A percentile compares a stretch with the other conserved stretches of the same genome.
Evolutionary conservation across 2,888 invertebrate species (phyloP).

Genomic region (Tromatobia lineatoria): DNA sequence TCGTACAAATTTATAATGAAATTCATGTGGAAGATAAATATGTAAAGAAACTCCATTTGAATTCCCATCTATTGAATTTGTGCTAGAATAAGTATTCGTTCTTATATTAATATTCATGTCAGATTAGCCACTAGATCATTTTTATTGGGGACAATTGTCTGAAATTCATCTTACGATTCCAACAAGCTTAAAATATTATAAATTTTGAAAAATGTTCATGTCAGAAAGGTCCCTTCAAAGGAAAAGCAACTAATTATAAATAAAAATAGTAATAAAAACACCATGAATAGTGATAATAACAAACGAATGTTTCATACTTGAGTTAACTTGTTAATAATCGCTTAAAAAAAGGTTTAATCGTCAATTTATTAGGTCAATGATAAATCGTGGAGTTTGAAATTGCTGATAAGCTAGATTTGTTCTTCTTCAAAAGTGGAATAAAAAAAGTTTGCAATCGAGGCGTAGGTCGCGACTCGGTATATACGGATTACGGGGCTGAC

Average conservation of each 20-base stretch:
- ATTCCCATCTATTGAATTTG: no score
- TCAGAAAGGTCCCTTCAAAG: no score
- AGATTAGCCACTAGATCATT: no score
- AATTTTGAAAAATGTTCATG: no score
- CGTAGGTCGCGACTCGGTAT: conserved; percentile 11
- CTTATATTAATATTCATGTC: no score
- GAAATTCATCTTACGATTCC: no score
- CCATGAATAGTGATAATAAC: neutral
- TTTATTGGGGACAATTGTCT: no score
- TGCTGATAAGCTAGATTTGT: conserved; percentile 37
- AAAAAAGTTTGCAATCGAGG: conserved; percentile 18
- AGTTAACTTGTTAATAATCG: neutral
- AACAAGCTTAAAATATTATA: no score
- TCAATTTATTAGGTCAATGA: neutral
- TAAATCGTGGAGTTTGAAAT: neutral
- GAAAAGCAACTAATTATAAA: no score
- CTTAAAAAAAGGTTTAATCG: neutral
- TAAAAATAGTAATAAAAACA: neutral
- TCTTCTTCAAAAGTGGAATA: conserved; percentile 32
- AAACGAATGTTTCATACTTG: neutral
- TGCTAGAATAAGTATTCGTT: no score
- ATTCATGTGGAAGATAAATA: neutral
- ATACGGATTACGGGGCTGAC: conserved; percentile 43
- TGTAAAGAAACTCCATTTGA: no score
- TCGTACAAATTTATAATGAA: neutral